Percentiles rank a stretch among this genome's conserved stretches.
Evolutionary conservation across 2,113 vertebrate genomes (phyloP).

Genomic region (Ptychochromis oligacanthus): DNA sequence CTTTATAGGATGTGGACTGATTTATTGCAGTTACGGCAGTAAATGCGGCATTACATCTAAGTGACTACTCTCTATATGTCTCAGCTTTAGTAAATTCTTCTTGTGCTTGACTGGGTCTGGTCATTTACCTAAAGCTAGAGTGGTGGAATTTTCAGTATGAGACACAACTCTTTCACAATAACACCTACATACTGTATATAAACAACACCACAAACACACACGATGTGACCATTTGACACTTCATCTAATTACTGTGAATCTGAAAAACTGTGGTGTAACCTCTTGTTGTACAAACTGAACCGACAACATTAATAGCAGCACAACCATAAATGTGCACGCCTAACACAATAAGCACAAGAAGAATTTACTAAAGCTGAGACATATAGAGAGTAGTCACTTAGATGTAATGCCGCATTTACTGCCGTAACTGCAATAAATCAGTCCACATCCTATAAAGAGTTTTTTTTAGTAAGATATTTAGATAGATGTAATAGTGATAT

Average conservation of each 20-base stretch:
- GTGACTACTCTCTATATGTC: not conserved
- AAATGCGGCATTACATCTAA: conserved; percentile 11
- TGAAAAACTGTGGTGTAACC: not conserved
- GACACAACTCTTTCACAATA: conserved; percentile 3
- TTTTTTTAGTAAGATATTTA: not conserved
- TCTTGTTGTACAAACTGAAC: conserved; percentile 4
- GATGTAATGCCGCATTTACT: conserved; percentile 13
- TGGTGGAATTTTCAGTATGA: too few species aligned
- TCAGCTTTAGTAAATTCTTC: not conserved
- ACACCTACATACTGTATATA: conserved; percentile 2
- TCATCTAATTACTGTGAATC: conserved; percentile 13
- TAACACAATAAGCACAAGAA: not conserved
- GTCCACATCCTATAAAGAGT: not conserved
- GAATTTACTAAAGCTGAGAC: not conserved
- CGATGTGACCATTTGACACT: conserved; percentile 3
- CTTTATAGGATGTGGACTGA: not conserved
- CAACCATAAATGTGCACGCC: not conserved
- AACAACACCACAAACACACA: not conserved
- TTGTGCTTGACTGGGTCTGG: not conserved
- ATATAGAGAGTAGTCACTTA: not conserved
- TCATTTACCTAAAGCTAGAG: not conserved
- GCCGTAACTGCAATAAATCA: not conserved
- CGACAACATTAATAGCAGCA: not conserved
- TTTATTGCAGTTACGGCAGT: not conserved
- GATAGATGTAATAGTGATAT: conserved; percentile 1